A percentile compares a stretch with the other conserved stretches of the same genome.
phyloP scores from a whole-genome alignment of 2,797 vertebrate genomes.

The Triplophysa yarkandensis region DNA sequence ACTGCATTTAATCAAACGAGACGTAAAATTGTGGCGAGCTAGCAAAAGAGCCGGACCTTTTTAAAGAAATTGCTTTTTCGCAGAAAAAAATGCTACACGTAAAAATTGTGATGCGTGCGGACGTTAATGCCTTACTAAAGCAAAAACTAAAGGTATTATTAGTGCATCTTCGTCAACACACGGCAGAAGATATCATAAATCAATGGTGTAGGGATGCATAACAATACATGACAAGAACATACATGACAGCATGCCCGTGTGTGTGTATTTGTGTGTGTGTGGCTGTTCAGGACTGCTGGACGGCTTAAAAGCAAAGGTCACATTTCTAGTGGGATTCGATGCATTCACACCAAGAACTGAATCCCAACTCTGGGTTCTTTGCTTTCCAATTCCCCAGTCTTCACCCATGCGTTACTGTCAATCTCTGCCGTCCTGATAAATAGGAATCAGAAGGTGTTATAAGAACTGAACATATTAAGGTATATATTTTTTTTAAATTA shows the following conservation, averaged over 20 bases:
- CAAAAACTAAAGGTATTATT: constrained; percentile 53
- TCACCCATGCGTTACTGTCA: no score
- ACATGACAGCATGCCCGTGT: constrained; percentile 21
- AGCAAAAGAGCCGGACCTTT: constrained; percentile 38
- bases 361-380: no score
- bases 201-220: constrained; percentile 48
- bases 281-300: no score
- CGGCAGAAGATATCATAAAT: constrained; percentile 58
- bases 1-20: constrained; percentile 37
- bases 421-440: no score
- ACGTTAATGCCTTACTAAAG: constrained; percentile 46
- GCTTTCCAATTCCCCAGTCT: no score
- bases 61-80: constrained; percentile 47
- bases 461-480: no score
- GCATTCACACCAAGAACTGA: no score
- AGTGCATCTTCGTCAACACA: constrained; percentile 50
- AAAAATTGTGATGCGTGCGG: constrained; percentile 46
- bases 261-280: constrained; percentile 39
- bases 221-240: constrained; percentile 36
- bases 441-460: no score
- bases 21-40: constrained; percentile 39
- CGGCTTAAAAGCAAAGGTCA: no score
- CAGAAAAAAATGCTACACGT: constrained; percentile 28
- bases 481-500: no score
- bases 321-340: no score